Evolutionary conservation across 2,113 vertebrate species (phyloP), one percentile per base, ranked within the genome.

Genomic region (Galemys pyrenaicus): DNA sequence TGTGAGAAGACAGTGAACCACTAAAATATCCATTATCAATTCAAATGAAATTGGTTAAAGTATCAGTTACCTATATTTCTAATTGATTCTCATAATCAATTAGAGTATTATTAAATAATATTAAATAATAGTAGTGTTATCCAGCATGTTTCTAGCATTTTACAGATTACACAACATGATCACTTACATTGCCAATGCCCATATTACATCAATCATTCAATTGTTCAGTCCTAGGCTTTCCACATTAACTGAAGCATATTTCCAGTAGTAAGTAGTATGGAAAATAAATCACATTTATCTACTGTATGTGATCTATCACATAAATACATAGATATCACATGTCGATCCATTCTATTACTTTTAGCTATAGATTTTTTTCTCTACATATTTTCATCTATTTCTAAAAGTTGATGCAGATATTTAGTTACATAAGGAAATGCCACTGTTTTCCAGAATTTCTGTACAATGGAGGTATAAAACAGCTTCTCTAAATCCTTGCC

Each of bases 281-380:
- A 56, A 56, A 56, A 22, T 7, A 56, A 37, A 90, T 89, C 7
- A 93, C 24, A 90, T 75, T 86, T 74, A 77, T 64, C 91, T 95
- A 44, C 9, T 71, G 64, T 75, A 81, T 56, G 4, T 82, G 37
- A 9, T 67, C 67, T 83, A 71, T 79, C 49, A 80, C 37, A 30
- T 75, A 94, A 91, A 70, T 89, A 8, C 28, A 65, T 68, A 82
- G 65, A 91, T 88, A 92, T 22, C 87, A 94, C 86, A 58, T 87
- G 35, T 89, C 64, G 91, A 37, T 89, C 30, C 26, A 37, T 83
- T 94, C 89, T 17, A 78, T 85, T 80, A 88, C 85, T 92, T 96
- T 89, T 82, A 79, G 70, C 32, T 82, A n/a, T 82, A 62, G 2
- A 51, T 54, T 2, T 39, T 86, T 87, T 94, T 93, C 60, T 96